A percentile compares a stretch with the other conserved stretches of the same genome.
These are phyloP conservation scores for Trichogramma pretiosum DNA, from an alignment of 1,140 invertebrate species.

Conservation along the genomic window DNA sequence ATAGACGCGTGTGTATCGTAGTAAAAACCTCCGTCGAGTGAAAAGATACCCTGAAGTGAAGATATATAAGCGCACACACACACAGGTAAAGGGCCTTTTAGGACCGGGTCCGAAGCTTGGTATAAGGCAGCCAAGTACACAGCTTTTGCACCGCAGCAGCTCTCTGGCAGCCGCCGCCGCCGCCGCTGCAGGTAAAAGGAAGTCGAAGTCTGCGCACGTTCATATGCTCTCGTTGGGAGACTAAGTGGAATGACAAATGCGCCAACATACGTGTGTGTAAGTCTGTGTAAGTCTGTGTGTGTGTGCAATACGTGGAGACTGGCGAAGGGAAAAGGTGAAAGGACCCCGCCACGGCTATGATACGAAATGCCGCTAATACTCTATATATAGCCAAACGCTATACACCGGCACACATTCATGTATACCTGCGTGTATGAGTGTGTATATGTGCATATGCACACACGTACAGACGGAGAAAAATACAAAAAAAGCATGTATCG, in stretches of 20 bases:
- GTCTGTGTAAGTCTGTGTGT: no score
- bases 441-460: background rate
- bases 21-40: constrained; percentile 11
- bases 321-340: constrained; percentile 41
- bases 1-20: constrained; percentile 1
- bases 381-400: no score
- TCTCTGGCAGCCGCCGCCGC: background rate
- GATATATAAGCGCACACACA: constrained; percentile 27
- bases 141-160: background rate
- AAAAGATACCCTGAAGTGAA: constrained; percentile 23
- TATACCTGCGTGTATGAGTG: background rate
- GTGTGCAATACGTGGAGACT: background rate
- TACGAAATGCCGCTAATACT: no score
- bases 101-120: constrained; percentile 27
- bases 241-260: constrained; percentile 41
- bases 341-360: no score
- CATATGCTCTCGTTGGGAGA: no score
- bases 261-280: no score
- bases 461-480: background rate
- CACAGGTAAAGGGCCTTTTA: constrained; percentile 24
- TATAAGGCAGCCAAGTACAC: constrained; percentile 33
- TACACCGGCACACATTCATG: no score
- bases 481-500: no score
- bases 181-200: background rate
- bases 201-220: background rate